Evolutionary conservation across 2,888 invertebrate species (phyloP).

Genomic region (Eristalis tenax): DNA sequence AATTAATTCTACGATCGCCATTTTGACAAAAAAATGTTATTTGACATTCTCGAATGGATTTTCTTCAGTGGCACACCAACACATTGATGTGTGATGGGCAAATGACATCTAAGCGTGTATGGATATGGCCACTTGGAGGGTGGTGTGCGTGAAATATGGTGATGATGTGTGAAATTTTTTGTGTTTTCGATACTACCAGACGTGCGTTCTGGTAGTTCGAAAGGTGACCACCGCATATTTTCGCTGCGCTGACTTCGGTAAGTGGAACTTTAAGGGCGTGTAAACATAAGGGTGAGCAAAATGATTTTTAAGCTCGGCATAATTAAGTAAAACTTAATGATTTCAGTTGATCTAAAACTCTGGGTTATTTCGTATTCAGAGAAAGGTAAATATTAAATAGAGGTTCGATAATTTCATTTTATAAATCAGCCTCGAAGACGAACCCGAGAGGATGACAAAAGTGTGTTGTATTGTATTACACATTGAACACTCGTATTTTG

Average conservation of each 20-base stretch:
- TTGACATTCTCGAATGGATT: slow-evolving; percentile 70
- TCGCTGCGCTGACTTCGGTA: slow-evolving; percentile 4
- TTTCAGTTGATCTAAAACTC: too few species aligned
- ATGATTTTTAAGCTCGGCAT: too few species aligned
- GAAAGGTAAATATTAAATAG: too few species aligned
- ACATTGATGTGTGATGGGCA: slow-evolving; percentile 32
- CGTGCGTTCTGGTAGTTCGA: slow-evolving; percentile 21
- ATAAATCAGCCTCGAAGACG: too few species aligned
- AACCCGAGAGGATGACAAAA: too few species aligned
- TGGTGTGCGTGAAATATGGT: slow-evolving; percentile 44
- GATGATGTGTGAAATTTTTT: slow-evolving; percentile 67
- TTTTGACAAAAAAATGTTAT: slow-evolving; percentile 73
- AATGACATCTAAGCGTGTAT: slow-evolving; percentile 63
- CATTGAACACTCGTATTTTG: too few species aligned
- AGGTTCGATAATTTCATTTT: too few species aligned
- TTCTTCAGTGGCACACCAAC: slow-evolving; percentile 61
- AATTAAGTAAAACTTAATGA: too few species aligned
- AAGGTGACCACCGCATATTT: background rate
- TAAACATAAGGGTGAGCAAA: background rate
- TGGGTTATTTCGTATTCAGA: too few species aligned
- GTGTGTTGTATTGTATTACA: too few species aligned
- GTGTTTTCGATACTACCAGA: slow-evolving; percentile 41
- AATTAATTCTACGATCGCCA: slow-evolving; percentile 73
- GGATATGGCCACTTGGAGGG: background rate
- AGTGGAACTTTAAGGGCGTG: background rate